Evolutionary conservation across 2,113 vertebrate species (phyloP), one percentile per base, ranked within the genome.

Genomic region (Turnix velox): DNA sequence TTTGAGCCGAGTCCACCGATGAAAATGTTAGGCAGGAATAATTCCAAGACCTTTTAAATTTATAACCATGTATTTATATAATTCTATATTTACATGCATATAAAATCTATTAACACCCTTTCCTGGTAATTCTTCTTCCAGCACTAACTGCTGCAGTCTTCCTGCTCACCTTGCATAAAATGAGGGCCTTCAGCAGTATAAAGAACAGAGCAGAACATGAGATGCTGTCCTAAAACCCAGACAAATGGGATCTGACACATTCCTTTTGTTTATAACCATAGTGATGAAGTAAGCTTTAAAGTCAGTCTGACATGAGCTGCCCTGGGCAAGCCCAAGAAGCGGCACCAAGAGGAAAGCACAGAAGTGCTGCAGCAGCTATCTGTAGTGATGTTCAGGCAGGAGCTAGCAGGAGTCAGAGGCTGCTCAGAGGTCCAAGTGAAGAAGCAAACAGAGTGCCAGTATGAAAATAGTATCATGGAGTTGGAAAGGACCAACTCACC

Each of bases 341-440:
- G 1, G 0, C 62, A 78, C 66, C 57, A 67, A 33, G 63, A 93
- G 37, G 42, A 65, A 73, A 78, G 49, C 0, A 2, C 27, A 33
- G n/a, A 52, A 62, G 28, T 18, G 24, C 31, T 90, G 49, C 39
- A 61, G n/a, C 19, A 55, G 11, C 31, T 33, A 9, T 37, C 75
- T 76, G 25, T 24, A 37, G 33, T 25, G 55, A 42, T 65, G 54
- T 65, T 63, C 74, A 66, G 22, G 33, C 6, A 1, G 2, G 33
- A 93, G 31, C n/a, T 42, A 79, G 31, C 37, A 48, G 42, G 23
- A 91, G 25, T 30, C 87, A 95, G 83, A 59, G 86, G 73, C 84
- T 85, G 58, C 75, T 62, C 27, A 80, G 30, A 89, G 45, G 59
- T 93, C 82, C 79, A 94, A 93, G 76, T 86, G 95, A 94, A 95